Evolutionary conservation across 2,797 vertebrate species (phyloP), one percentile per base, ranked within the genome.

Genomic region (Ataeniobius toweri): DNA sequence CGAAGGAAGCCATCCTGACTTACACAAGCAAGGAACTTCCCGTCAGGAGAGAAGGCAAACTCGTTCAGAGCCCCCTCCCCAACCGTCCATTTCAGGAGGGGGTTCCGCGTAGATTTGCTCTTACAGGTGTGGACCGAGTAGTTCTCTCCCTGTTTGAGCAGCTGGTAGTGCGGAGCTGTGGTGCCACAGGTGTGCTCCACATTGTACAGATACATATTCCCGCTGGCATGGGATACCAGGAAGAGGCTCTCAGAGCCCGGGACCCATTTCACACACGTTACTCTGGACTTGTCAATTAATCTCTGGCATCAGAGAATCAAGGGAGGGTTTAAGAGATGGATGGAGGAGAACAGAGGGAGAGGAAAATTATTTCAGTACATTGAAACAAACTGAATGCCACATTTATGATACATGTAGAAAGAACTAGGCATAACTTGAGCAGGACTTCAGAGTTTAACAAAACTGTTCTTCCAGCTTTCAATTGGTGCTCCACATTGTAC

Each of bases 231-330:
- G 86, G 97, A 97, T 89, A 99, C 98, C 90, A 99, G 94, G 91
- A 99, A 99, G 86, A 99, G 96, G 92, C 97, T 98, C 96, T 99
- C 98, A 16, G 98, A 99, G 88, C 98, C 98, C 22, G 98, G 98
- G 18, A 99, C 98, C 98, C 98, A 99, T 96, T 95, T 97, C 86
- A 99, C 98, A 94, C 98, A 99, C 46, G 98, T 99, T 80, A 99
- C 98, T 88, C 98, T 95, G 36, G 98, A 97, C 95, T 99, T 99
- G 96, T 99, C 98, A 93, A 99, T 99, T 87, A 99, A 96, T 95
- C 98, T 98, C 98, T 99, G 91, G 81, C 75, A 71, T 76, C 67
- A 67, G 55, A 59, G 68, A 84, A 59, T 56, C 61, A 65, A 39
- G 59, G 77, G 65, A 36, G 78, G 70, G 69, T 93, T 79, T 68